Evolutionary conservation across 2,113 vertebrate species (phyloP).

Genomic region (Campylomormyrus tamandua): DNA sequence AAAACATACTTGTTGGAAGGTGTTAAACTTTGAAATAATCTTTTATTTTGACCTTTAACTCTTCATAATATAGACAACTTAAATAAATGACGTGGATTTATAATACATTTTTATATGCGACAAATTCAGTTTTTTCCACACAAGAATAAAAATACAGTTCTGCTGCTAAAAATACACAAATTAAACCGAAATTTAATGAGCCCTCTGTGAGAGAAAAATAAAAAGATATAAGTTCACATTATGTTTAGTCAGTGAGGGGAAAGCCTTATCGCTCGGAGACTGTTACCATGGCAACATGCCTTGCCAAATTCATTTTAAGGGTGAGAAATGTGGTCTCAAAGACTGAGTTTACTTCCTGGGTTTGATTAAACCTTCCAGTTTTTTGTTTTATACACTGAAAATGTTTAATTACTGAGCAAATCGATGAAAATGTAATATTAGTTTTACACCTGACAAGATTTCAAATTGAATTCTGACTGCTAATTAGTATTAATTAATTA

Average conservation of each 20-base stretch:
- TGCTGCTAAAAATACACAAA: constrained; percentile 3
- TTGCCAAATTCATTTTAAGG: constrained; percentile 14
- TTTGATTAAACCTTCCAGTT: constrained; percentile 2
- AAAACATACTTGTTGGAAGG: background rate
- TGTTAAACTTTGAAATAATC: background rate
- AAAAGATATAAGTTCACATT: constrained; percentile 17
- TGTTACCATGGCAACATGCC: constrained; percentile 18
- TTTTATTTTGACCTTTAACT: background rate
- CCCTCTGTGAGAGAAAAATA: constrained; percentile 15
- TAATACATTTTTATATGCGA: background rate
- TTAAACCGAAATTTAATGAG: constrained; percentile 18
- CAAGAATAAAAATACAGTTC: background rate
- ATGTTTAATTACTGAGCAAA: background rate
- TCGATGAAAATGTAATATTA: background rate
- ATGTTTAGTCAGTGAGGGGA: constrained; percentile 10
- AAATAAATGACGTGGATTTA: background rate
- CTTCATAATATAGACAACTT: background rate
- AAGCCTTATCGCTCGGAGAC: background rate
- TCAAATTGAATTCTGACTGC: constrained; percentile 9
- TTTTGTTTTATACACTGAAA: background rate
- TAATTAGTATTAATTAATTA: constrained; percentile 8
- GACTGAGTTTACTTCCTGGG: background rate
- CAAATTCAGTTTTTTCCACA: background rate
- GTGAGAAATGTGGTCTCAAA: background rate
- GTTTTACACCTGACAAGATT: constrained; percentile 2